A percentile compares a stretch with the other conserved stretches of the same genome.
Conservation (phyloP, 2,797 vertebrate genomes). For the Astyanax mexicanus region DNA sequence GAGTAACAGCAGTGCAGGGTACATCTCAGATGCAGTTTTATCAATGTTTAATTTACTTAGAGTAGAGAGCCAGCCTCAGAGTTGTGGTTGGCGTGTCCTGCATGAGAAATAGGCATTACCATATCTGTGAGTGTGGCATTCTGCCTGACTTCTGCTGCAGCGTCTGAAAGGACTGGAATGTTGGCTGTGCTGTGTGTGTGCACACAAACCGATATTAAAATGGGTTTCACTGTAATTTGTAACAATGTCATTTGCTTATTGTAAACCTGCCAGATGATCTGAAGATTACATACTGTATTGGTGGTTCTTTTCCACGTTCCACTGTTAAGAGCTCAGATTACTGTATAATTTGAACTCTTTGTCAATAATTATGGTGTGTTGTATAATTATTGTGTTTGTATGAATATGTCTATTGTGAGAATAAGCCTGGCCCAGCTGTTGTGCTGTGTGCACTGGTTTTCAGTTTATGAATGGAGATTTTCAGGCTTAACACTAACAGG, state of each 20-base stretch:
- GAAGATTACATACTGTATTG: not conserved
- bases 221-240: slow-evolving; percentile 6
- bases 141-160: not conserved
- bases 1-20: not conserved
- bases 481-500: slow-evolving; percentile 41
- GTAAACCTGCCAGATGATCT: slow-evolving; percentile 1
- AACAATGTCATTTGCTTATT: not conserved
- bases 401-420: slow-evolving; percentile 3
- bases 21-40: not conserved
- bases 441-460: not conserved
- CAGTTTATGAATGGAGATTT: slow-evolving; percentile 34
- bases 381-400: slow-evolving; percentile 15
- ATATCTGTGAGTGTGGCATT: slow-evolving; percentile 7
- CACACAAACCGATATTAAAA: slow-evolving; percentile 17
- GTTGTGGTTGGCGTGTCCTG: not conserved
- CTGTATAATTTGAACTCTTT: not conserved
- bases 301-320: not conserved
- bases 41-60: not conserved
- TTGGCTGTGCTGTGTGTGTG: not conserved
- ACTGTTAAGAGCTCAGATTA: not conserved
- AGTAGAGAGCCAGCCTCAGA: not conserved
- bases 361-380: slow-evolving; percentile 1
- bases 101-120: not conserved
- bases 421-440: not conserved
- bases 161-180: not conserved